Evolutionary conservation across 2,797 vertebrate species (phyloP).

Genomic region (Fistularia commersonii): DNA sequence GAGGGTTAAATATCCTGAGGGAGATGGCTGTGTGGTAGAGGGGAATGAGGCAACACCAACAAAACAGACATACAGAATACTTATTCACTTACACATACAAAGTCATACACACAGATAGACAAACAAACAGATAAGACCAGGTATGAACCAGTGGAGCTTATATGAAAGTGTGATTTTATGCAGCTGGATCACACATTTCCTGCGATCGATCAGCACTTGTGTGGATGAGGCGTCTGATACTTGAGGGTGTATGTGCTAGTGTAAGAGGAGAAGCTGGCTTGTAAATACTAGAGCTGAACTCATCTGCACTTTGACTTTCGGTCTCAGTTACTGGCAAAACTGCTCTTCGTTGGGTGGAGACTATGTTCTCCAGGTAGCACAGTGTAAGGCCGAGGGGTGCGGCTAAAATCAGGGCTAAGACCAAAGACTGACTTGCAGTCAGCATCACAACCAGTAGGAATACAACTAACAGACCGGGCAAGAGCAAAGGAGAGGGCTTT

Average conservation of each 20-base stretch:
- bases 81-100: no score
- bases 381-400: slow-evolving; percentile 90
- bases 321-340: slow-evolving; percentile 11
- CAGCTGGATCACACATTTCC: slow-evolving; percentile 83
- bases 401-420: slow-evolving; percentile 85
- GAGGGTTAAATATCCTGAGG: no score
- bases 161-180: slow-evolving; percentile 46
- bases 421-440: slow-evolving; percentile 87
- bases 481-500: slow-evolving; percentile 83
- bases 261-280: slow-evolving; percentile 15
- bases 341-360: slow-evolving; percentile 59
- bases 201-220: slow-evolving; percentile 71
- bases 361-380: slow-evolving; percentile 87
- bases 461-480: slow-evolving; percentile 85
- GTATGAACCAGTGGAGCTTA: background rate
- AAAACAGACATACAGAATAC: no score
- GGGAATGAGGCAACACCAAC: no score
- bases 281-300: slow-evolving; percentile 17
- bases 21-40: no score
- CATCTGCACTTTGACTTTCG: slow-evolving; percentile 3
- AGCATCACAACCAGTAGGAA: slow-evolving; percentile 84
- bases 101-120: background rate
- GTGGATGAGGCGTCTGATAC: slow-evolving; percentile 31
- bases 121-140: background rate
- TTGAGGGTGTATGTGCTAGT: slow-evolving; percentile 32